A percentile compares a stretch with the other conserved stretches of the same genome.
These are phyloP conservation scores for Phyllopteryx taeniolatus DNA, from an alignment of 2,113 vertebrate species.

Conservation along the genomic window DNA sequence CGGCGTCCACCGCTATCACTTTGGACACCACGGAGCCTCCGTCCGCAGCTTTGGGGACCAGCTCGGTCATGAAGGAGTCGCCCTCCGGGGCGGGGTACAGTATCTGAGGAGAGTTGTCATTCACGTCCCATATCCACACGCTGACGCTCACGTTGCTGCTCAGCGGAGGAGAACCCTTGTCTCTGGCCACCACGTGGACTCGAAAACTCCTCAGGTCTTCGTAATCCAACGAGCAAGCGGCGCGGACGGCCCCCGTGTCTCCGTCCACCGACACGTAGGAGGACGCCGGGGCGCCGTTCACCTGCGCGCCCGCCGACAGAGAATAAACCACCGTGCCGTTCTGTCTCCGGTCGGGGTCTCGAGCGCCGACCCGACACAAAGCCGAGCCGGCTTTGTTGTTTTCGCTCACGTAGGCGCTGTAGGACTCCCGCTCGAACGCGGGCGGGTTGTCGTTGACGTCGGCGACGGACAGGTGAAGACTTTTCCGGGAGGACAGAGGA, in stretches of 20 bases:
- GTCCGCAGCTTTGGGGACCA: too few species aligned
- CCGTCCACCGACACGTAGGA: slow-evolving; percentile 72
- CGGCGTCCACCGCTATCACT: too few species aligned
- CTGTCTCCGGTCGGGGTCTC: slow-evolving; percentile 69
- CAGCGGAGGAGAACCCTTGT: slow-evolving; percentile 73
- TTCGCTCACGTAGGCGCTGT: slow-evolving; percentile 47
- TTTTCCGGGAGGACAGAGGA: slow-evolving; percentile 43
- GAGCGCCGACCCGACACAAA: slow-evolving; percentile 19
- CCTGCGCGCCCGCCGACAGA: slow-evolving; percentile 46
- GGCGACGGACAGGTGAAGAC: too few species aligned
- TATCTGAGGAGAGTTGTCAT: slow-evolving; percentile 72
- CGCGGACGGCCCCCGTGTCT: slow-evolving; percentile 56
- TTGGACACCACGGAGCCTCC: too few species aligned
- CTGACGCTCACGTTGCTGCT: slow-evolving; percentile 67
- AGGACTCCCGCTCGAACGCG: slow-evolving; percentile 60
- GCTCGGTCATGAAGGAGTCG: too few species aligned
- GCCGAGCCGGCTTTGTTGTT: neutral
- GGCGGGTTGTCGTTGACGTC: slow-evolving; percentile 67
- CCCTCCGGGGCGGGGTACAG: slow-evolving; percentile 56
- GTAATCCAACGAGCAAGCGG: slow-evolving; percentile 74
- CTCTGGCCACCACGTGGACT: slow-evolving; percentile 61
- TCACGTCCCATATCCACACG: slow-evolving; percentile 68
- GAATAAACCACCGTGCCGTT: slow-evolving; percentile 75
- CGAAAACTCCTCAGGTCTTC: slow-evolving; percentile 67
- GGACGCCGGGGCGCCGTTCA: slow-evolving; percentile 60